Base-by-base conservation (phyloP, 2,797 vertebrate species). In the Diglossa cyanea region DNA sequence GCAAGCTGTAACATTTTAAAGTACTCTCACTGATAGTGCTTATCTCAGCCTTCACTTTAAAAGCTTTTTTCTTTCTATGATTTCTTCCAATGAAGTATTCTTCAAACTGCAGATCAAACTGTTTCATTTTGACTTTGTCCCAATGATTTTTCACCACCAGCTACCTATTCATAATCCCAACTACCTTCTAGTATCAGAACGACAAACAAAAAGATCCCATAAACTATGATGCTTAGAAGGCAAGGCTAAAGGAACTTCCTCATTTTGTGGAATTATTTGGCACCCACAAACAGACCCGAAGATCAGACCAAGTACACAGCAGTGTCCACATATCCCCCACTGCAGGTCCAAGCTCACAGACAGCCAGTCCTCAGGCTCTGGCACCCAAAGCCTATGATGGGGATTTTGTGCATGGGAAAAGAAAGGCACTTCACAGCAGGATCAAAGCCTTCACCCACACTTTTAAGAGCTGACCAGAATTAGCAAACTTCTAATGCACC, bases 31-130 rank as follows among this genome's bases (percentile, higher is more conserved):
- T 37, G 89, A 94, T 9, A 94, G 66, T 25, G 66, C 87, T 94
- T 91, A 95, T 94, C 87, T 92, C 72, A 79, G 35, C 25, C 88
- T 72, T 80, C 44, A 26, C 87, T 92, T 86, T 67, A 65, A 71
- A 89, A 67, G 31, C 4, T 50, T 61, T 40, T 35, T 66, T 58
- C 14, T 44, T 47, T 17, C n/a, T 20, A 47, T 3, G 16, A 24
- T 23, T 82, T 74, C 55, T 78, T 87, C 23, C 58, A 83, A n/a
- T 21, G 10, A 93, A 86, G 18, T 51, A 86, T n/a, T 44, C 65
- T 89, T 91, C 72, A 68, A 91, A 93, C 48, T 71, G 35, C 17
- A 83, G 42, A 55, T 55, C 28, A 65, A 90, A 75, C 21, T 70
- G 39, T 42, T 80, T 68, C 35, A 35, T 58, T 95, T 67, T 94